Evolutionary conservation across 2,797 vertebrate genomes (phyloP).

Genomic region (Platyrinchus mystaceus): DNA sequence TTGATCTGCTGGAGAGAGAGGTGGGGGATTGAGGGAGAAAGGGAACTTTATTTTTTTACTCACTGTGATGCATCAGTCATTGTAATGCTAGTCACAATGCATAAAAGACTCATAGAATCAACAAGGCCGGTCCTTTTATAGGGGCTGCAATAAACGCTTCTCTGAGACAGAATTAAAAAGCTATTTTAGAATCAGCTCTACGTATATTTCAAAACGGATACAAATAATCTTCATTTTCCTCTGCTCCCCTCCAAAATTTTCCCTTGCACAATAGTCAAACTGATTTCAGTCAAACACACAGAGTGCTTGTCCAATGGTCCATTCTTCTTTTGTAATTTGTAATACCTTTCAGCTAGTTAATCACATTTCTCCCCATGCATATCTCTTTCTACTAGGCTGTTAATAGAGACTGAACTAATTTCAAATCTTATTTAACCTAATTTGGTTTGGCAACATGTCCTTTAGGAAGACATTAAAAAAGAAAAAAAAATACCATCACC

Average conservation of each 20-base stretch:
- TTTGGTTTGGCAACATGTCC: slow-evolving; percentile 8
- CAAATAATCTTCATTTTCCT: not conserved
- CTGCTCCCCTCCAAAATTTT: not conserved
- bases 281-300: not conserved
- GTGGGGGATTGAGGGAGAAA: not conserved
- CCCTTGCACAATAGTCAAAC: not conserved
- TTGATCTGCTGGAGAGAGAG: slow-evolving; percentile 68
- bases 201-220: not conserved
- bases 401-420: slow-evolving; percentile 40
- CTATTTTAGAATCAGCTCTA: not conserved
- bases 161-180: slow-evolving; percentile 33
- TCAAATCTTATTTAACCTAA: slow-evolving; percentile 41
- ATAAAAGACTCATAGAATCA: slow-evolving; percentile 56
- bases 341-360: slow-evolving; percentile 12
- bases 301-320: not conserved
- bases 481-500: not conserved
- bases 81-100: slow-evolving; percentile 71
- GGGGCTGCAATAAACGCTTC: slow-evolving; percentile 36
- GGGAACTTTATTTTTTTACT: slow-evolving; percentile 66
- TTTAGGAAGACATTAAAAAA: not conserved
- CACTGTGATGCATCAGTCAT: slow-evolving; percentile 50
- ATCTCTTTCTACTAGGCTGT: slow-evolving; percentile 15
- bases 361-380: not conserved
- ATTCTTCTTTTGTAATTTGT: slow-evolving; percentile 20
- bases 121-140: slow-evolving; percentile 18